Evolutionary conservation across 2,113 vertebrate species (phyloP), one percentile per base, ranked within the genome.

Genomic region (Herpailurus yagouaroundi): DNA sequence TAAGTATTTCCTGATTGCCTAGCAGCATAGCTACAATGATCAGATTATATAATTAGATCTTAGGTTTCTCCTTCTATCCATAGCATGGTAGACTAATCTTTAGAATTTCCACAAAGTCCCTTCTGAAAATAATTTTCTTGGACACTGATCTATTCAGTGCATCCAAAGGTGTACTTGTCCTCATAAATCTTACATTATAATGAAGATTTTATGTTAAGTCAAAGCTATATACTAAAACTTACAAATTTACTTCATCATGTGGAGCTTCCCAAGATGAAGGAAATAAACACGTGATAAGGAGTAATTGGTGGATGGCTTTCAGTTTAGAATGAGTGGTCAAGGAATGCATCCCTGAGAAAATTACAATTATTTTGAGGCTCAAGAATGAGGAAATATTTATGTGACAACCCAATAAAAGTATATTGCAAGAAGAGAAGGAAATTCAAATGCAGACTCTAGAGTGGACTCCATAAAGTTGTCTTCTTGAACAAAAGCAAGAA

Each of bases 111-210:
- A 93, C 29, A 48, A 89, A 25, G 3, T 74, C 23, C 3, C 5
- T 91, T 87, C 25, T 94, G 31, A 93, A 94, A 91, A 74, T 87
- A 64, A 64, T 50, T 89, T 73, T 69, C n/a, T 36, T 84, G 15
- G 23, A 10, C 73, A 73, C 1, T 79, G 64, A 29, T 66, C 94
- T 7, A 86, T 89, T 89, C 23, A 55, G 29, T 69, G 7, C 15
- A 60, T 18, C 57, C 63, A 69, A 69, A 86, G 68, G 12, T 79
- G 1, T 64, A 64, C 25, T 11, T 95, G 33, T 1, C 11, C 2
- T 85, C 19, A 7, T 18, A 45, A 27, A 77, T 52, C n/a, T 90
- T 76, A 33, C 1, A n/a, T 23, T 36, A 45, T 10, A 80, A 33
- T 16, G 18, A 89, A 90, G 5, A 38, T 57, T 63, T 96, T 63